Percentiles rank a stretch among this genome's conserved stretches.
These are phyloP conservation scores for Bombylius discolor DNA, from an alignment of 2,888 invertebrate genomes.

Conservation along the genomic window DNA sequence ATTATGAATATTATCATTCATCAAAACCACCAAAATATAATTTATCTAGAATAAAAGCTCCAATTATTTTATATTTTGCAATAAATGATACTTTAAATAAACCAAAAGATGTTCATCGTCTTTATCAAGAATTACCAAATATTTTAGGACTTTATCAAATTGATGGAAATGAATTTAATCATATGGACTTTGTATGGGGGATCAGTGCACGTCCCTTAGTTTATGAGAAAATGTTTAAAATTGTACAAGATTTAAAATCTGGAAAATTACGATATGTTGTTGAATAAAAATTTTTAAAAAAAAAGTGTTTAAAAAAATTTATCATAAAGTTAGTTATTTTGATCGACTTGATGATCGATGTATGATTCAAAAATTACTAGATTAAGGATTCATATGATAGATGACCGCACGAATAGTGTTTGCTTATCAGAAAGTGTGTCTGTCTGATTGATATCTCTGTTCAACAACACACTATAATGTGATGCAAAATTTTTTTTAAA, in stretches of 20 bases:
- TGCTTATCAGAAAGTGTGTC: no score
- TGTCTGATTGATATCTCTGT: no score
- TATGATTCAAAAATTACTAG: no score
- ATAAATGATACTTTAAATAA: constrained; percentile 42
- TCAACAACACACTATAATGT: no score
- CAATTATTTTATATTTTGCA: constrained; percentile 38
- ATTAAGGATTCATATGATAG: no score
- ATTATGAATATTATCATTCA: constrained; percentile 35
- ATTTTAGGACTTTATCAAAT: neutral
- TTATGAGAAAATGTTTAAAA: constrained; percentile 1
- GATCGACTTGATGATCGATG: no score
- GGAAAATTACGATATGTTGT: neutral
- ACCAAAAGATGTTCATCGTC: constrained; percentile 11
- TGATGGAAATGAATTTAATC: constrained; percentile 3
- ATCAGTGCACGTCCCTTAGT: constrained; percentile 2
- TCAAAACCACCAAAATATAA: constrained; percentile 35
- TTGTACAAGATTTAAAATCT: neutral
- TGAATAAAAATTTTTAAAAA: neutral
- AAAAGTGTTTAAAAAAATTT: no score
- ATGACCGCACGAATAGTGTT: no score
- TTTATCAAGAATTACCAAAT: constrained; percentile 2
- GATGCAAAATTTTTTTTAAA: no score
- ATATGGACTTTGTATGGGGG: constrained; percentile 7
- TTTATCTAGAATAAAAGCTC: constrained; percentile 31
- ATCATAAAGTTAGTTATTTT: no score